These are phyloP conservation scores for Neosilurus mollespiculum DNA, from an alignment of 2,797 vertebrate species.

Conservation along the genomic window DNA sequence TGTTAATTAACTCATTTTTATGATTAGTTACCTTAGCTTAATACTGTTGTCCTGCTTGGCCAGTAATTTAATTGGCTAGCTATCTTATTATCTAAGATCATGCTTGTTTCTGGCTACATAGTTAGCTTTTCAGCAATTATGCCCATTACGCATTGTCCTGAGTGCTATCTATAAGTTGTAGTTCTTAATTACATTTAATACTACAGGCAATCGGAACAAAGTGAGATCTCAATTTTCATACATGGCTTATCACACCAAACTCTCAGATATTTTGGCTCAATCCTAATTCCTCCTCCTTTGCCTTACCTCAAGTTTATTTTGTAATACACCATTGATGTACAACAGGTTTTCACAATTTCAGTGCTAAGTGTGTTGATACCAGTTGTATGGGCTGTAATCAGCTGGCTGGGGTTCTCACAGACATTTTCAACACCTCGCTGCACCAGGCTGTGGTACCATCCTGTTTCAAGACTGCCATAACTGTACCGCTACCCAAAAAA, in stretches of 20 bases:
- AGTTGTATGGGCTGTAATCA: too few species aligned
- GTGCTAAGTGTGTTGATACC: too few species aligned
- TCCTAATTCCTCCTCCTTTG: too few species aligned
- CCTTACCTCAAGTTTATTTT: too few species aligned
- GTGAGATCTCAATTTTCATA: neutral
- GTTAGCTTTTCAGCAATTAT: neutral
- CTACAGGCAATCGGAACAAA: neutral
- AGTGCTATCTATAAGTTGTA: neutral
- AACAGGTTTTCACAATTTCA: too few species aligned
- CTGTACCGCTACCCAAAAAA: too few species aligned
- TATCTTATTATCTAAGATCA: neutral
- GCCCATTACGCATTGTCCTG: neutral
- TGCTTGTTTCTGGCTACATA: neutral
- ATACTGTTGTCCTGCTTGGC: neutral
- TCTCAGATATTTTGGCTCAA: neutral
- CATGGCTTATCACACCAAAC: neutral
- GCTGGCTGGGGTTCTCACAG: too few species aligned
- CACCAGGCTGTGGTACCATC: too few species aligned
- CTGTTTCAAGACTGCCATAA: too few species aligned
- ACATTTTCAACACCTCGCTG: too few species aligned
- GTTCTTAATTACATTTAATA: neutral
- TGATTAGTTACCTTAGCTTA: neutral
- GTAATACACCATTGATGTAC: too few species aligned
- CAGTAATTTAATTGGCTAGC: neutral
- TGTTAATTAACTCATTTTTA: too few species aligned